Evolutionary conservation across 2,797 vertebrate genomes (phyloP), one percentile per base, ranked within the genome.

Genomic region (Macrochelys suwanniensis): DNA sequence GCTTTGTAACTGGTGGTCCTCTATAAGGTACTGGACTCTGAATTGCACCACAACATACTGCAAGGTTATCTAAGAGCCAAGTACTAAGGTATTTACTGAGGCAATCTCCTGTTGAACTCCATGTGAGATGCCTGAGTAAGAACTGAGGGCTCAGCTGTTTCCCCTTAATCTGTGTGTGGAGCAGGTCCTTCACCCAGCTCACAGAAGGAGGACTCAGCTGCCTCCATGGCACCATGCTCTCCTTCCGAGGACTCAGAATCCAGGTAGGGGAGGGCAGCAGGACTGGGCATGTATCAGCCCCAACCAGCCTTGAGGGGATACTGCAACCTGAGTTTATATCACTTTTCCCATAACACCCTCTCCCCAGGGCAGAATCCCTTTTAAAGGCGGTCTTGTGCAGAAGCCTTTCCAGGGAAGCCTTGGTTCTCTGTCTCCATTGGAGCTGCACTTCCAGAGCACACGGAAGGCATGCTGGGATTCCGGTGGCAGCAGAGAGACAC

Each of bases 271-370:
- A 82, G 1, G 1, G n/a, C 87, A 74, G 3, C 2, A 26, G 10
- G 3, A 53, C 61, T 88, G 53, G 92, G 74, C 25, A 47, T 31
- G 25, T 49, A 82, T 80, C 85, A 45, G 25, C 65, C 28, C 71
- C 74, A 2, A 1, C 21, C 2, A 5, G 26, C 11, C 77, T 71
- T n/a, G 25, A 7, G 33, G 65, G 87, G 19, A 31, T 0, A 1
- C 2, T 51, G 82, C 11, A 84, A 85, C 6, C 28, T 1, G 1
- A 25, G 5, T 37, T 54, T 47, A 59, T 31, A 54, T 71, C 5
- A 11, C 45, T 81, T 84, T 47, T 51, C 42, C 9, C 21, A 19
- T 33, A 31, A 45, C 13, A 5, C 19, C 26, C 71, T 82, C 76
- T n/a, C 50, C 28, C 11, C 2, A 3, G 88, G 16, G 21, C 6